Percentiles rank a stretch among this genome's conserved stretches.
Evolutionary conservation across 1,140 invertebrate species (phyloP).

Genomic region (Drosophila nigromelanica): DNA sequence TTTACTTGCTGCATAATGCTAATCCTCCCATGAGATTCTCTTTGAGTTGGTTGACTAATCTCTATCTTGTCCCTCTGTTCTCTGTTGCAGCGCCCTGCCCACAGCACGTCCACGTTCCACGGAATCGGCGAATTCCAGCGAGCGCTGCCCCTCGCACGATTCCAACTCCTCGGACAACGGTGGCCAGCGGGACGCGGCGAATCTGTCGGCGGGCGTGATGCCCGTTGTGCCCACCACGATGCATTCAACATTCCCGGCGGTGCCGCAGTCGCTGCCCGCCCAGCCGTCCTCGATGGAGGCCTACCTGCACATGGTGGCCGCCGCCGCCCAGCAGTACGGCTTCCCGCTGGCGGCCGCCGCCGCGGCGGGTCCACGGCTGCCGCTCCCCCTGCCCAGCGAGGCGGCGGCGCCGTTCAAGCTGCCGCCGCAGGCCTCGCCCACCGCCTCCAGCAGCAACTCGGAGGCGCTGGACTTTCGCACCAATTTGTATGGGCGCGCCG

Average conservation of each 20-base stretch:
- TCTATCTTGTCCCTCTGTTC: constrained; percentile 32
- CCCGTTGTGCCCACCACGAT: constrained; percentile 83
- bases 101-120: constrained; percentile 91
- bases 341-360: constrained; percentile 87
- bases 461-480: constrained; percentile 80
- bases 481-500: constrained; percentile 67
- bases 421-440: constrained; percentile 84
- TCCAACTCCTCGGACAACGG: constrained; percentile 87
- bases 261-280: constrained; percentile 86
- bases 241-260: constrained; percentile 80
- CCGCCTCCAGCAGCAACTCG: constrained; percentile 74
- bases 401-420: constrained; percentile 73
- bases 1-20: too few species aligned
- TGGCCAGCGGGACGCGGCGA: constrained; percentile 41
- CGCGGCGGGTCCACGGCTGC: constrained; percentile 83
- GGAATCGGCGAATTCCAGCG: constrained; percentile 89
- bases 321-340: constrained; percentile 88
- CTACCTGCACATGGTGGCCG: constrained; percentile 88
- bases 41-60: neutral
- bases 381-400: constrained; percentile 86
- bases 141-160: constrained; percentile 88
- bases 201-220: constrained; percentile 82
- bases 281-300: constrained; percentile 91
- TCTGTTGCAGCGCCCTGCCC: constrained; percentile 89
- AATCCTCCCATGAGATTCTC: too few species aligned